Conservation (phyloP, 2,888 invertebrate species). For the Crocallis elinguaria region DNA sequence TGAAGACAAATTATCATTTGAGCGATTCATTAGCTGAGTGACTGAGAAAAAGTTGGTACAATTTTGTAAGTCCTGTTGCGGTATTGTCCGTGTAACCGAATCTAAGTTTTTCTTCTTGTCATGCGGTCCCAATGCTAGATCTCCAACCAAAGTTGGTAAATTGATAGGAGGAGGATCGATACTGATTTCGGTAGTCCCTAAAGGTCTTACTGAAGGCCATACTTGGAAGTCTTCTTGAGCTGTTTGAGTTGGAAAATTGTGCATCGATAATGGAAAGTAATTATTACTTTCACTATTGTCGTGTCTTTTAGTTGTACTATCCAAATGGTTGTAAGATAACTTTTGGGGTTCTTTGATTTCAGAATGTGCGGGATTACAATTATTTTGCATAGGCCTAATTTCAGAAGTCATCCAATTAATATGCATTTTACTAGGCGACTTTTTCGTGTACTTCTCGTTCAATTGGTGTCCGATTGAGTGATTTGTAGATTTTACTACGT, state of each 20-base stretch:
- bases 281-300: constrained; percentile 64
- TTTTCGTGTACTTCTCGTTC: constrained; percentile 74
- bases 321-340: constrained; percentile 57
- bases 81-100: constrained; percentile 51
- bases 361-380: constrained; percentile 56
- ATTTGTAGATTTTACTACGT: constrained; percentile 56
- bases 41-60: constrained; percentile 78
- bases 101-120: constrained; percentile 74
- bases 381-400: constrained; percentile 71
- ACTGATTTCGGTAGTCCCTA: constrained; percentile 77
- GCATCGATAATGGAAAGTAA: constrained; percentile 76
- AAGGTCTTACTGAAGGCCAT: constrained; percentile 74
- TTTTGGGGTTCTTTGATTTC: constrained; percentile 65
- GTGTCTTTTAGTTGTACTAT: constrained; percentile 61
- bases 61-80: constrained; percentile 68
- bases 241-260: constrained; percentile 68
- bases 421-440: constrained; percentile 77
- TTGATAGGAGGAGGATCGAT: constrained; percentile 80
- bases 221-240: constrained; percentile 74
- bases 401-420: constrained; percentile 83
- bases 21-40: constrained; percentile 78
- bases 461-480: constrained; percentile 54
- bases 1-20: constrained; percentile 66
- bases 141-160: constrained; percentile 76
- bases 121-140: constrained; percentile 77